Percentiles rank a stretch among this genome's conserved stretches.
Evolutionary conservation across 2,888 invertebrate species (phyloP).

Genomic region (Tetrapedia diversipes): DNA sequence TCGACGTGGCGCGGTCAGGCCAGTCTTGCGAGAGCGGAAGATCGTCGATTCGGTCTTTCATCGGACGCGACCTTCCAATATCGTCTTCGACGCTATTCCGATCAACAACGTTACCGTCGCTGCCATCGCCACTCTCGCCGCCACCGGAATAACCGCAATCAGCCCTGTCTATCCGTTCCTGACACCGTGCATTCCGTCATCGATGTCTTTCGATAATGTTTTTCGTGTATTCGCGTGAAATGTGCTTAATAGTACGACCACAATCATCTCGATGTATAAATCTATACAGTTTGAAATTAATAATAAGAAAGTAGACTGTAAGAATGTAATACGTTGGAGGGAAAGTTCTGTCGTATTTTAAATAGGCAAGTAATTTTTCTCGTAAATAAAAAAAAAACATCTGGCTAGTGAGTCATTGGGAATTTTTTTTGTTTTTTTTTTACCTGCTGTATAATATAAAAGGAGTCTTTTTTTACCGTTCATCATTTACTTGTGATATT

Average conservation of each 20-base stretch:
- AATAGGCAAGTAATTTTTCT: too few species aligned
- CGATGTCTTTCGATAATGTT: neutral
- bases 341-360: too few species aligned
- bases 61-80: conserved; percentile 63
- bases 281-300: too few species aligned
- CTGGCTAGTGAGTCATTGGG: too few species aligned
- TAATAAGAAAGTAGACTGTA: too few species aligned
- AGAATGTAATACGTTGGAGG: too few species aligned
- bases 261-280: too few species aligned
- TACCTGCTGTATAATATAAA: too few species aligned
- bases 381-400: too few species aligned
- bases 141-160: conserved; percentile 1
- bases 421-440: too few species aligned
- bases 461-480: too few species aligned
- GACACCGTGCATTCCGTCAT: neutral
- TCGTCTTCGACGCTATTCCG: conserved; percentile 41
- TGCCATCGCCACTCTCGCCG: conserved; percentile 42
- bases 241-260: neutral
- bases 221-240: neutral
- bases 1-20: conserved; percentile 75
- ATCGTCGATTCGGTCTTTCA: conserved; percentile 76
- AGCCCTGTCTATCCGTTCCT: neutral
- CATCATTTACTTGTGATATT: too few species aligned
- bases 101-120: conserved; percentile 45
- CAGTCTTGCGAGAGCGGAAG: conserved; percentile 73